Evolutionary conservation across 2,113 vertebrate genomes (phyloP), one percentile per base, ranked within the genome.

Genomic region (Hyperopisus bebe): DNA sequence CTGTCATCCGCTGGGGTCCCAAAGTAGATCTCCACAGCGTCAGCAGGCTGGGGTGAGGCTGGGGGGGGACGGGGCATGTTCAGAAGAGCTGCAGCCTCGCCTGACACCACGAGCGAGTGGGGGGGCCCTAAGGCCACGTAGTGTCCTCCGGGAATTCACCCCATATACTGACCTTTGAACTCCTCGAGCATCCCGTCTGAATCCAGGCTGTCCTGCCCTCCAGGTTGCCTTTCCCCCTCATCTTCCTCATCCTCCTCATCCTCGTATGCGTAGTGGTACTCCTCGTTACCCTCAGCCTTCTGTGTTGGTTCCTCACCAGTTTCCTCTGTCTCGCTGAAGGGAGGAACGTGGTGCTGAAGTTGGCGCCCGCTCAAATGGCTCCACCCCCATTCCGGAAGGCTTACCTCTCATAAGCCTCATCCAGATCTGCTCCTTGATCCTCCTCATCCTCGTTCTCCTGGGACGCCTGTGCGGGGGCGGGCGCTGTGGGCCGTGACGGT

Each of bases 21-120:
- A 1, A 99, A 99, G 94, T 99, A 99, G 89, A 99, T 97, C 90
- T 99, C 98, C 35, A 99, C 98, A 1, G 99, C 98, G 35, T 98
- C 98, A 5, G 97, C 97, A 47, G 98, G 97, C 94, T 97, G 96
- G 95, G 15, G 96, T 95, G 90, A 96, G 94, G 92, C 95, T 95
- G 92, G 21, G 48, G 15, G 53, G n/a, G 6, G 51, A 88, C 39
- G 74, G 9, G 46, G 77, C 55, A 92, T n/a, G 13, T 82, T 50
- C 1, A 51, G 88, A 80, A 13, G 58, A 1, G n/a, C 55, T 58
- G 55, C 55, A 58, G 55, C 55, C 13, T 58, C 0, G 55, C 58
- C 58, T 27, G 58, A 66, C 55, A 62, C 58, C 24, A 24, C 9
- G n/a, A 27, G 24, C 9, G 58, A 62, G 55, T 7, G n/a, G 2